Evolutionary conservation across 1,140 invertebrate species (phyloP).

Genomic region (Oncopodura yosiiana): DNA sequence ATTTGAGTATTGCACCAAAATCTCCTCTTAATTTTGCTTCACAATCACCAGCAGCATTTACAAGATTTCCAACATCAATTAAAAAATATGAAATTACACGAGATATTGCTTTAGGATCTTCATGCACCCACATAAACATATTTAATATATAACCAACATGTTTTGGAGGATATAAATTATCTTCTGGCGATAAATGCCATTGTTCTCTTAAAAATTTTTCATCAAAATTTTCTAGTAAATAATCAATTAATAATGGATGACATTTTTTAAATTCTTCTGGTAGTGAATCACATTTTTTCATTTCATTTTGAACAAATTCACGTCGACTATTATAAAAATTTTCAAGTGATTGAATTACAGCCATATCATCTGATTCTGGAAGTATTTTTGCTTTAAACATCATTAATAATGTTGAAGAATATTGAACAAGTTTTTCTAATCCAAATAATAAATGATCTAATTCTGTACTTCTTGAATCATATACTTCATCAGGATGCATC

Average conservation of each 20-base stretch:
- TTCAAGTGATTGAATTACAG: not conserved
- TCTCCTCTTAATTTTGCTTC: conserved; percentile 17
- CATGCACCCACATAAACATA: conserved; percentile 28
- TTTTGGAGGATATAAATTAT: conserved; percentile 28
- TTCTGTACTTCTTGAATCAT: conserved; percentile 3
- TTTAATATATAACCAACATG: conserved; percentile 30
- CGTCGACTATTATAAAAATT: conserved; percentile 12
- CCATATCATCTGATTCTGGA: conserved; percentile 12
- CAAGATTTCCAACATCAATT: conserved; percentile 13
- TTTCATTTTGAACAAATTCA: conserved; percentile 5
- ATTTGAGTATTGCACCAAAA: conserved; percentile 16
- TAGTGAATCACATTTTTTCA: conserved; percentile 17
- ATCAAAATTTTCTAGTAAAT: conserved; percentile 23
- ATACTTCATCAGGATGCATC: conserved; percentile 22
- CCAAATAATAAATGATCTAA: conserved; percentile 15
- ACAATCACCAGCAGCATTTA: not conserved
- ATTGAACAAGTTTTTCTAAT: conserved; percentile 30
- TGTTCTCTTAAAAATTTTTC: conserved; percentile 18
- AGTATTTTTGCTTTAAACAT: conserved; percentile 28
- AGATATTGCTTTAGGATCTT: conserved; percentile 14
- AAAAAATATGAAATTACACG: conserved; percentile 24
- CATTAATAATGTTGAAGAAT: conserved; percentile 29
- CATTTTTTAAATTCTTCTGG: conserved; percentile 17
- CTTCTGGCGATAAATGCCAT: conserved; percentile 17
- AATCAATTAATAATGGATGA: conserved; percentile 29